A percentile compares a stretch with the other conserved stretches of the same genome.
These are phyloP conservation scores for Diploscapter pachys DNA, from an alignment of 1,140 invertebrate species.

Conservation along the genomic window DNA sequence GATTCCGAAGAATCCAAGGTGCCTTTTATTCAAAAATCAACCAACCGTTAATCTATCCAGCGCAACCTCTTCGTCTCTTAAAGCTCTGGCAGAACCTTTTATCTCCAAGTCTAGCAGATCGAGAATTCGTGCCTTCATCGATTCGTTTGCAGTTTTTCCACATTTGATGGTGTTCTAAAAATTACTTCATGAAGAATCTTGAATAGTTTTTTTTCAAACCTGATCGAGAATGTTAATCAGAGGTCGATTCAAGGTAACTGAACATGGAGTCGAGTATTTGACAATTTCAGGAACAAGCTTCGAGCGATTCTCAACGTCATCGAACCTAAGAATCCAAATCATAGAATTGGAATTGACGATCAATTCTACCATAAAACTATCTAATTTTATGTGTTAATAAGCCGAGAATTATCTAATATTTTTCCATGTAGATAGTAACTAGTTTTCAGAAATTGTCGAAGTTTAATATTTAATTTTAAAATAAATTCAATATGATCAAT, in stretches of 20 bases:
- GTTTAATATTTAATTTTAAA: no score
- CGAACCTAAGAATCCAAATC: no score
- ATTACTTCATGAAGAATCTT: conserved; percentile 36
- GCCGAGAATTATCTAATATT: background rate
- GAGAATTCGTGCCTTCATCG: conserved; percentile 36
- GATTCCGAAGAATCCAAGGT: no score
- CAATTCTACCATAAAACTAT: no score
- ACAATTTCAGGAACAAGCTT: conserved; percentile 28
- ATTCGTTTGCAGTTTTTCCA: conserved; percentile 39
- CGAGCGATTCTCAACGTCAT: no score
- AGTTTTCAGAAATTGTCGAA: background rate
- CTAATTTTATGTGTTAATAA: no score
- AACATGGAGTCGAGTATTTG: conserved; percentile 34
- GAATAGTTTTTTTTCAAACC: conserved; percentile 35
- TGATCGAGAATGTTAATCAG: conserved; percentile 43
- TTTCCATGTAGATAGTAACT: conserved; percentile 16
- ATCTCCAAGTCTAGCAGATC: conserved; percentile 39
- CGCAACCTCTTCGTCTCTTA: conserved; percentile 17
- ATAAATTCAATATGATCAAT: no score
- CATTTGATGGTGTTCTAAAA: conserved; percentile 19
- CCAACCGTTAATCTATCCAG: conserved; percentile 15
- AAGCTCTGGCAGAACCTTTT: conserved; percentile 18
- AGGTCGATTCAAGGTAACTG: conserved; percentile 30
- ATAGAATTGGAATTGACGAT: no score
- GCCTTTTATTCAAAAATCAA: background rate